phyloP scores from a whole-genome alignment of 2,888 invertebrate species.

The Xylocampa areola region DNA sequence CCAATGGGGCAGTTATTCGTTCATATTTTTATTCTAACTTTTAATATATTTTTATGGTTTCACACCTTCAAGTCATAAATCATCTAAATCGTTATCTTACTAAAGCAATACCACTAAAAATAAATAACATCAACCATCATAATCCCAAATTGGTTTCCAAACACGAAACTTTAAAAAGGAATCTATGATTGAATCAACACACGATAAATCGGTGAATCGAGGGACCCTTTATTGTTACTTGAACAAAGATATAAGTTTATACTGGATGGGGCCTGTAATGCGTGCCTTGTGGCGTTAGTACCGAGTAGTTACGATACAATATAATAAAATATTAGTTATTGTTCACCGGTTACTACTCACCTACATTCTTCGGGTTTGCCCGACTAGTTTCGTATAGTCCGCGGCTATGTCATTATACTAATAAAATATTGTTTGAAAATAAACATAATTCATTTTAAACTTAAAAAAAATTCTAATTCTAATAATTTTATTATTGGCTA shows the following conservation, averaged over 20 bases:
- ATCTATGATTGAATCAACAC: conserved; percentile 87
- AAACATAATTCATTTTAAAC: too few relatives aligned
- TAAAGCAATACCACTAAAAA: conserved; percentile 54
- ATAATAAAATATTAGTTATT: too few relatives aligned
- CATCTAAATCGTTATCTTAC: conserved; percentile 16
- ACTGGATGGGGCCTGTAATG: conserved; percentile 26
- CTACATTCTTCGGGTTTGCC: too few relatives aligned
- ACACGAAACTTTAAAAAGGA: conserved; percentile 81
- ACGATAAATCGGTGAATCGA: conserved; percentile 74
- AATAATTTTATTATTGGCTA: too few relatives aligned
- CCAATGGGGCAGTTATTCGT: too few relatives aligned
- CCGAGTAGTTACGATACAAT: too few relatives aligned
- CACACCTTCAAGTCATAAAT: conserved; percentile 15
- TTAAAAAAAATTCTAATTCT: too few relatives aligned
- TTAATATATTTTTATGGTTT: neutral
- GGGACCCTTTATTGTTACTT: conserved; percentile 70
- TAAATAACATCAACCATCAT: conserved; percentile 70
- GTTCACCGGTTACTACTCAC: too few relatives aligned
- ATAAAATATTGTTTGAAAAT: too few relatives aligned
- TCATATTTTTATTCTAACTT: neutral
- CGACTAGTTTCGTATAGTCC: too few relatives aligned
- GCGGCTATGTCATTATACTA: too few relatives aligned
- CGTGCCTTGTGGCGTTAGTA: too few relatives aligned
- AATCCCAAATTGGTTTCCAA: conserved; percentile 81
- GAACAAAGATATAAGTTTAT: conserved; percentile 41